Conservation (phyloP, 2,888 invertebrate genomes). For the Eupithecia insigniata region DNA sequence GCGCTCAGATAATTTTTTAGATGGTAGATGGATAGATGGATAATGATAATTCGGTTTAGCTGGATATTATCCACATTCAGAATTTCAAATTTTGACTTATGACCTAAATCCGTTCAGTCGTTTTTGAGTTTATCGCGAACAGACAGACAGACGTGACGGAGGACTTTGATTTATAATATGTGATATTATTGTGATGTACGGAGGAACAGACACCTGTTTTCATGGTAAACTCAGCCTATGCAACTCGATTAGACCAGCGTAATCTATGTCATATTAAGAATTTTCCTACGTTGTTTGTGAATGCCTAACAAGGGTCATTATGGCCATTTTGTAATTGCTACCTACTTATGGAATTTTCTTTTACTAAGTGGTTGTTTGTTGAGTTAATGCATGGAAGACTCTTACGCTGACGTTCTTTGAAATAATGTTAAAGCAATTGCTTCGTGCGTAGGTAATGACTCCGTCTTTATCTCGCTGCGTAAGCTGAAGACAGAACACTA, state of each 20-base stretch:
- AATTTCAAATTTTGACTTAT: no score
- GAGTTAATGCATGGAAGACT: constrained; percentile 35
- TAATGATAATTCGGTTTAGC: no score
- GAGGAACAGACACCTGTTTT: constrained; percentile 10
- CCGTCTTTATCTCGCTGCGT: neutral
- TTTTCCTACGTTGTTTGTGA: constrained; percentile 80
- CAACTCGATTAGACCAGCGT: constrained; percentile 65
- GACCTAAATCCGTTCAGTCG: neutral
- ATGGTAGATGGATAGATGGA: no score
- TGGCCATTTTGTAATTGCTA: constrained; percentile 76
- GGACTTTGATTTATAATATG: no score
- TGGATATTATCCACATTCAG: no score
- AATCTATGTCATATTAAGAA: constrained; percentile 83
- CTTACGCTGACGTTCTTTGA: constrained; percentile 22
- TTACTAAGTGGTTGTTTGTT: constrained; percentile 45
- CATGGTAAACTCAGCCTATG: constrained; percentile 43
- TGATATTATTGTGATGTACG: neutral
- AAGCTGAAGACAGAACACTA: no score
- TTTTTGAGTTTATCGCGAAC: no score
- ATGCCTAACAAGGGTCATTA: constrained; percentile 75
- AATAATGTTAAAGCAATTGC: constrained; percentile 18
- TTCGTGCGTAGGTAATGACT: neutral
- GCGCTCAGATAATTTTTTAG: no score
- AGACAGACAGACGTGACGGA: no score
- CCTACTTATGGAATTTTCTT: constrained; percentile 69